phyloP scores from a whole-genome alignment of 2,113 vertebrate genomes.

The Chaetodon trifascialis region DNA sequence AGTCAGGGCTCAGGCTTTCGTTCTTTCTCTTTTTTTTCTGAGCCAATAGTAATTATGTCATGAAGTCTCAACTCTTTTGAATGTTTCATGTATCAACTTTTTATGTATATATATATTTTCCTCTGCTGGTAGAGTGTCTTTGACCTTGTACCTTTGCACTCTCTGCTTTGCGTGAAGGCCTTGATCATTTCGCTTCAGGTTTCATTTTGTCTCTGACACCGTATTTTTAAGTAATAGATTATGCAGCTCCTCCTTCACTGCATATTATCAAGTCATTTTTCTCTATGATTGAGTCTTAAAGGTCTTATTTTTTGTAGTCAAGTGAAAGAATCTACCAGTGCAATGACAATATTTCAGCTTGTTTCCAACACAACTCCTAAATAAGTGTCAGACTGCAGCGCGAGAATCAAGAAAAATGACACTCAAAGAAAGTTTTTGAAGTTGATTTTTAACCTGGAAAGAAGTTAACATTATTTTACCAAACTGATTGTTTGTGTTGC shows the following conservation, averaged over 20 bases:
- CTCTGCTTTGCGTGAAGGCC: conserved; percentile 17
- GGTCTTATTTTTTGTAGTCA: neutral
- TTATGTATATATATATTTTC: conserved; percentile 24
- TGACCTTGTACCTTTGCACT: conserved; percentile 36
- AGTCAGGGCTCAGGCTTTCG: neutral
- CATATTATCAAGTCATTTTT: conserved; percentile 1
- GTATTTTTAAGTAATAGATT: conserved; percentile 7
- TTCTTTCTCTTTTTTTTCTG: conserved; percentile 25
- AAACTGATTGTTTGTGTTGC: neutral
- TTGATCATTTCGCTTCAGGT: neutral
- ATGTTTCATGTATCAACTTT: conserved; percentile 48
- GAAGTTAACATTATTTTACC: neutral
- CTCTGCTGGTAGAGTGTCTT: conserved; percentile 30
- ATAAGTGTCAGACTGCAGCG: neutral
- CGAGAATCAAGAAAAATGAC: too few relatives aligned
- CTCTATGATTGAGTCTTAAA: conserved; percentile 8
- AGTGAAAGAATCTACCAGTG: neutral
- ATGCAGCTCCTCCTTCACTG: neutral
- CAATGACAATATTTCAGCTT: conserved; percentile 4
- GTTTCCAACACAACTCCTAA: neutral
- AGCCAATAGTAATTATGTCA: conserved; percentile 48
- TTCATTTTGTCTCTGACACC: neutral
- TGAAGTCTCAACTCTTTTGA: conserved; percentile 44
- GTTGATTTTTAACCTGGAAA: conserved; percentile 1
- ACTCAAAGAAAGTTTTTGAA: neutral